These are phyloP conservation scores for Tipula lateralis DNA, from an alignment of 2,888 invertebrate genomes.

Conservation along the genomic window DNA sequence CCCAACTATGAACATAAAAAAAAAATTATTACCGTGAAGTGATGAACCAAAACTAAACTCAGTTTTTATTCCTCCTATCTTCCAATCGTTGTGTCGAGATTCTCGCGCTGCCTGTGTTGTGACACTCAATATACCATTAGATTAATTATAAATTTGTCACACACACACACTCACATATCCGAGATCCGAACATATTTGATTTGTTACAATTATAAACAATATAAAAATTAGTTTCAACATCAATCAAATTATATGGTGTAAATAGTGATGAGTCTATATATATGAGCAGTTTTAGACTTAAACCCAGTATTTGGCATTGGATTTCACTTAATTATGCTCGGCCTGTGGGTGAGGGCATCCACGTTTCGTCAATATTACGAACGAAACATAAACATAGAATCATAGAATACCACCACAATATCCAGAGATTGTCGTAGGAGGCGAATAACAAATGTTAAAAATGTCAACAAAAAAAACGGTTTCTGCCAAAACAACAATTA, in stretches of 20 bases:
- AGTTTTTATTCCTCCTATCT: neutral
- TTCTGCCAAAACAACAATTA: too few species aligned
- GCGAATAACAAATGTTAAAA: too few species aligned
- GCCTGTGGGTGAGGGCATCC: too few species aligned
- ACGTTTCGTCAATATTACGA: too few species aligned
- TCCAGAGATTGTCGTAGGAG: too few species aligned
- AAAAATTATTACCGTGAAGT: neutral
- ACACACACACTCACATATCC: neutral
- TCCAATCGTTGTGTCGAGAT: neutral
- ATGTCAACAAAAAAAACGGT: too few species aligned
- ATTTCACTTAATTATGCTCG: too few species aligned
- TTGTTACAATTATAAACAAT: neutral
- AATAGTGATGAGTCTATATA: neutral
- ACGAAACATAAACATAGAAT: too few species aligned
- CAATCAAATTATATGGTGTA: neutral
- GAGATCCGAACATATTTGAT: neutral
- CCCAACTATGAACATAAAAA: neutral
- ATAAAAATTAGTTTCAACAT: neutral
- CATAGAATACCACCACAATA: too few species aligned
- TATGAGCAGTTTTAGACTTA: too few species aligned
- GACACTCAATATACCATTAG: neutral
- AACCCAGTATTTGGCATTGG: too few species aligned
- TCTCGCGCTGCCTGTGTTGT: neutral
- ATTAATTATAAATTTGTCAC: conserved; percentile 24
- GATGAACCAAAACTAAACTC: neutral